Percentiles rank a stretch among this genome's conserved stretches.
Conservation (phyloP, 1,140 invertebrate genomes). For the Drosophila nigrodunni region DNA sequence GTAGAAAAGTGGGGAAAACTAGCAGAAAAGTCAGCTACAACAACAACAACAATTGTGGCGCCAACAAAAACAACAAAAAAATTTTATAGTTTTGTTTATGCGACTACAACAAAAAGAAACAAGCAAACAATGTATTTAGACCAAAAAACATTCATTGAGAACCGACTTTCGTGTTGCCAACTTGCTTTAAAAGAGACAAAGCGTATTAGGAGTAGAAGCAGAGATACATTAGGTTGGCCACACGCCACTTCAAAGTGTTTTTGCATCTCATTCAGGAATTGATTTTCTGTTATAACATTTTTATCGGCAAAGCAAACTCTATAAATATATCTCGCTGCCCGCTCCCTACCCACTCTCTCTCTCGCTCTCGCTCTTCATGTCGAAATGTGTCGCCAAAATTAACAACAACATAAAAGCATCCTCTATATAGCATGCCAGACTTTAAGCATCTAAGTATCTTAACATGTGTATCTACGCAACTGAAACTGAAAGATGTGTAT, state of each 20-base stretch:
- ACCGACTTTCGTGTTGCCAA: constrained; percentile 18
- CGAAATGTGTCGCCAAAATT: constrained; percentile 70
- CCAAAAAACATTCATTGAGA: constrained; percentile 53
- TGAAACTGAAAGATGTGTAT: constrained; percentile 29
- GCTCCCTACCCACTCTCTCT: not conserved
- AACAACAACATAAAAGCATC: constrained; percentile 15
- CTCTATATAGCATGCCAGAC: not conserved
- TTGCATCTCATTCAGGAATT: constrained; percentile 55
- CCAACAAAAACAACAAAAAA: constrained; percentile 46
- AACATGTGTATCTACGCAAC: constrained; percentile 47
- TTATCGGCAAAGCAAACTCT: constrained; percentile 36
- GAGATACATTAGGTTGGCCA: not conserved
- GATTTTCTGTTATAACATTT: constrained; percentile 54
- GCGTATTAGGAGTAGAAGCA: not conserved
- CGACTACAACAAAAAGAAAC: constrained; percentile 57
- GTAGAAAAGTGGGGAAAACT: not conserved
- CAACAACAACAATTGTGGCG: constrained; percentile 56
- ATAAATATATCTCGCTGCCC: constrained; percentile 51
- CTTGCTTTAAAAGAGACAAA: not conserved
- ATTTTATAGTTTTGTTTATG: constrained; percentile 80
- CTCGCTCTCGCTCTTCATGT: not conserved
- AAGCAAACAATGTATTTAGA: constrained; percentile 1
- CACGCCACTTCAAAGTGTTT: constrained; percentile 62
- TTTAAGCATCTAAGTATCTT: constrained; percentile 38
- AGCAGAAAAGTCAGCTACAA: constrained; percentile 10